These are phyloP conservation scores for Rynchops niger DNA, from an alignment of 2,113 vertebrate genomes.

Conservation along the genomic window DNA sequence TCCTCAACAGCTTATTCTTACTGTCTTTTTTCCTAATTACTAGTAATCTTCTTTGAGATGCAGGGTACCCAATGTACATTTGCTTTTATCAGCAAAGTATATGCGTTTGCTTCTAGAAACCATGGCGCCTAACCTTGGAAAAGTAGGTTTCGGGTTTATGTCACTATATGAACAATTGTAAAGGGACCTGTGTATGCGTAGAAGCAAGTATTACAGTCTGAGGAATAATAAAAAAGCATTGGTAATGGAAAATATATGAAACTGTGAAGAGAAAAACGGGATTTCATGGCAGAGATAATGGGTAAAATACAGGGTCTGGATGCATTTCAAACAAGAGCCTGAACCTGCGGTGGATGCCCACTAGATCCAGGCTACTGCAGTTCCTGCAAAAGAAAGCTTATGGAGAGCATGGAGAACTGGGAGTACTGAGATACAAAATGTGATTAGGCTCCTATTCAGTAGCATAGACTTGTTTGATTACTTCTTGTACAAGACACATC, in stretches of 20 bases:
- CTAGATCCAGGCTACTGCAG: background rate
- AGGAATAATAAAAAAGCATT: background rate
- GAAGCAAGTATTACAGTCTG: background rate
- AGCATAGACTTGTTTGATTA: background rate
- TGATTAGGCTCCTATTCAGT: background rate
- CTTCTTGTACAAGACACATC: rapidly evolving
- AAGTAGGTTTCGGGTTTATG: background rate
- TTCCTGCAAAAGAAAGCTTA: background rate
- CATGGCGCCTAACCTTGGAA: background rate
- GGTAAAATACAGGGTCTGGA: background rate
- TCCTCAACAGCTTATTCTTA: background rate
- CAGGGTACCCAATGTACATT: background rate
- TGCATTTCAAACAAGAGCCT: background rate
- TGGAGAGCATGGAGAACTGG: background rate
- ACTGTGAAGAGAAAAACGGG: background rate
- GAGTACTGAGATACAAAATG: background rate
- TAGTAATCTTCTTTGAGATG: background rate
- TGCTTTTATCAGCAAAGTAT: background rate
- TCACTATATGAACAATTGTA: background rate
- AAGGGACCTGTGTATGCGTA: background rate
- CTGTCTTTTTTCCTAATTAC: background rate
- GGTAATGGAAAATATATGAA: background rate
- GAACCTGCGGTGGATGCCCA: background rate
- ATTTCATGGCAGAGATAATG: background rate
- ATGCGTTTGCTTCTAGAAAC: background rate